Evolutionary conservation across 2,888 invertebrate genomes (phyloP), one percentile per base, ranked within the genome.

Genomic region (Oscheius myriophilus): DNA sequence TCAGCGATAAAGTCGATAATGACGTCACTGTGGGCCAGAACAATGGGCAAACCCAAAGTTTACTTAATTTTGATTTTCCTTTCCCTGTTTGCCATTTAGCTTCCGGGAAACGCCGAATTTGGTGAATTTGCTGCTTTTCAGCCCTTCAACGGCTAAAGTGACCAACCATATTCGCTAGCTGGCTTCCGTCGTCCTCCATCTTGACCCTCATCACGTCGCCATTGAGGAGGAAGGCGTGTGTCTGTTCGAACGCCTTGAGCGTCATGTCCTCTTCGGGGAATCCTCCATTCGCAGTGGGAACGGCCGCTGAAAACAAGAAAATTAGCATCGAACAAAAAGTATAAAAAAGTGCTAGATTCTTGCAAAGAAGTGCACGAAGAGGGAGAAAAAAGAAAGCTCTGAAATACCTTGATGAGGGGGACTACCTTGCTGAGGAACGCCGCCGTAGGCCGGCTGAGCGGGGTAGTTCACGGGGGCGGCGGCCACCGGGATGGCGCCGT

Each of bases 401-500:
- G 33, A 33, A 33, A 33, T 33, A 54, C 23, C 53, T 43, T 42
- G 43, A 45, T 18, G 3, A 18, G 26, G 4, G 14, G 45, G 16
- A 25, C 16, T 67, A 67, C 61, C 67, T 52, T 67, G 67, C 25
- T 61, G 59, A 4, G 68, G 68, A 45, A 68, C 49, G 12, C 43
- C 63, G 23, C 63, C 63, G 25, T 68, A 68, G 7, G 39, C 25
- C 18, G 67, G 67, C 45, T 67, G 67, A 18, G 63, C 63, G 12
- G 68, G 68, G 43, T 68, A 68, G 54, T 63, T 77, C n/a, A 72
- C 70, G 2, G 77, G 77, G 14, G 77, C 68, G 0, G 75, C 70
- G 9, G 75, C 75, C 1, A 78, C 71, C 1, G 72, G 49, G 11
- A 61, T 26, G 33, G 72, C 54, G 0, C 64, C 71, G 49, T 75